Evolutionary conservation across 2,113 vertebrate species (phyloP).

Genomic region (Passer domesticus): DNA sequence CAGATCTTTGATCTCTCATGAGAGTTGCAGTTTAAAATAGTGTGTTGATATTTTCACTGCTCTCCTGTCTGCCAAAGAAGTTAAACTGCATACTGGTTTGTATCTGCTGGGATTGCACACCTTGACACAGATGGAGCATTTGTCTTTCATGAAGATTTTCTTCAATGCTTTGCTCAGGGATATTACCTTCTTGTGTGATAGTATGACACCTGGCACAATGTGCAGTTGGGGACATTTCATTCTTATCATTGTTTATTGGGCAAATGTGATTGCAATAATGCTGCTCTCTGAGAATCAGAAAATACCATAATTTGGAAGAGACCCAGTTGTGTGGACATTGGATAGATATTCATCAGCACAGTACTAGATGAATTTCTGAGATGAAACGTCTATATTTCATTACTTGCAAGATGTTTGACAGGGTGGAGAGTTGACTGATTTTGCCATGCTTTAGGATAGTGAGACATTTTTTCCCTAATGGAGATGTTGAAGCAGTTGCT

Average conservation of each 20-base stretch:
- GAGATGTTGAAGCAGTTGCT: background rate
- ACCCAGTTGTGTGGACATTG: background rate
- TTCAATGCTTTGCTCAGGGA: background rate
- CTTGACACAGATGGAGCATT: background rate
- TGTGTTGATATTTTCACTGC: background rate
- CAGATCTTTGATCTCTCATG: background rate
- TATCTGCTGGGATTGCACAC: background rate
- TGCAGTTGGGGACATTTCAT: background rate
- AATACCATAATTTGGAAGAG: background rate
- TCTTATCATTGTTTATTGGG: background rate
- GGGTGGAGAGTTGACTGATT: background rate
- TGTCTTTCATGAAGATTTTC: background rate
- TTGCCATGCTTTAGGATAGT: background rate
- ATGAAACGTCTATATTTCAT: background rate
- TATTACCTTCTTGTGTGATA: background rate
- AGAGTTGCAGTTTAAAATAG: background rate
- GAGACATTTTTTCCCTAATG: background rate
- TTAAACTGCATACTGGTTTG: background rate
- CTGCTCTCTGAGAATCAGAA: background rate
- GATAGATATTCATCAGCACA: background rate
- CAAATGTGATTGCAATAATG: background rate
- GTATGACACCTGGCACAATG: background rate
- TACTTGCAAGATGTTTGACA: background rate
- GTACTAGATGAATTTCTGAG: background rate
- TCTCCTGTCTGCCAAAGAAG: background rate